Evolutionary conservation across 2,113 vertebrate genomes (phyloP), one percentile per base, ranked within the genome.

Genomic region (Lontra canadensis): DNA sequence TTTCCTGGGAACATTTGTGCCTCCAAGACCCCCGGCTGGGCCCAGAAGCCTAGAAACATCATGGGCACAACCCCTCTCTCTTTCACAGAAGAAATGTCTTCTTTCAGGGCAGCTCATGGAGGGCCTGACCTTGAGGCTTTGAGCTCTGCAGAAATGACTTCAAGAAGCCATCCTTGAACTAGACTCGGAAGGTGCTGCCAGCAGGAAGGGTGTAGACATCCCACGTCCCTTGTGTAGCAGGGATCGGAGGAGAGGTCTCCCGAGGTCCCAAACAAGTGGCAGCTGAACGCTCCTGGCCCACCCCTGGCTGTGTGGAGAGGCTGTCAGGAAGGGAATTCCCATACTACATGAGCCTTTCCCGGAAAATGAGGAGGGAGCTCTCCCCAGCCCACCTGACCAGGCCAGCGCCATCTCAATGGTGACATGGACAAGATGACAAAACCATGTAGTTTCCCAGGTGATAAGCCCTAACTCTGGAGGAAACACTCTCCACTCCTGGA

Each of bases 321-420:
- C 23, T 3, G 18, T 0, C 23, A 44, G 65, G 7, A 17, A 14
- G 14, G 44, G 34, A 11, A 14, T 6, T 29, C 34, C 52, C 15
- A 20, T 3, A 10, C 9, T 10, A 9, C 1, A 1, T 0, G 21
- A 49, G 55, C 76, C 52, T 2, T 31, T 29, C 76, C 49, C 7
- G 1, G 65, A 74, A 5, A 15, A 34, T 6, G 31, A 85, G 69
- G 25, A 57, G 1, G 7, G 47, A 23, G 57, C 2, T 4, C 29
- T 36, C 34, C 10, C 12, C 10, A 25, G 1, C 21, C 34, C 47
- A 0, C 11, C 1, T 17, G 29, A 15, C 14, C 12, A 57, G 67
- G 88, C 47, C 88, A 31, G 18, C 1, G 0, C 15, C 18, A 4
- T 47, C 31, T 57, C 1, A 0, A 14, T 0, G 23, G 31, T 31